phyloP scores from a whole-genome alignment of 2,888 invertebrate species.

The Lepidochrysops patricia region DNA sequence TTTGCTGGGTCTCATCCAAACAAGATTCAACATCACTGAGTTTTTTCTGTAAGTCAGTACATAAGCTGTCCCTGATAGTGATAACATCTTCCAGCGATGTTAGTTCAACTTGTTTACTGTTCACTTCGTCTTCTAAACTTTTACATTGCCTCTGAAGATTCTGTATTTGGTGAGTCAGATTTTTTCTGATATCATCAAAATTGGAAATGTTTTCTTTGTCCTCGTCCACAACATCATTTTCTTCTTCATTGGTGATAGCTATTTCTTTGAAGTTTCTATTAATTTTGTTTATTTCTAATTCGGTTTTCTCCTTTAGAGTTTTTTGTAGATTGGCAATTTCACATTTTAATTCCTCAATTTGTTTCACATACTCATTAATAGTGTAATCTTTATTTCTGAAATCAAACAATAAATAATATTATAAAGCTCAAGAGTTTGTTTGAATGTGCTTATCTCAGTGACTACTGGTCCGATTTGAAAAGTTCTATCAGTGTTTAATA shows the following conservation, averaged over 20 bases:
- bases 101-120: conserved; percentile 56
- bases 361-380: conserved; percentile 55
- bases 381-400: conserved; percentile 63
- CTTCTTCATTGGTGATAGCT: conserved; percentile 24
- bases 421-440: too few relatives aligned
- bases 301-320: conserved; percentile 29
- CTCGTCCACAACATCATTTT: conserved; percentile 15
- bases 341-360: conserved; percentile 59
- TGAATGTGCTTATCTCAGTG: too few relatives aligned
- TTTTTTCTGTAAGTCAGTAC: conserved; percentile 62
- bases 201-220: conserved; percentile 21
- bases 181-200: conserved; percentile 29
- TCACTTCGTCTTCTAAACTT: conserved; percentile 53
- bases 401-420: too few relatives aligned
- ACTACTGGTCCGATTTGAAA: too few relatives aligned
- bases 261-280: conserved; percentile 31
- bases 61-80: conserved; percentile 57
- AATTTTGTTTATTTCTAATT: conserved; percentile 33
- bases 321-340: conserved; percentile 41
- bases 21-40: conserved; percentile 46
- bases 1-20: conserved; percentile 56
- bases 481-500: too few relatives aligned
- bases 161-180: conserved; percentile 39
- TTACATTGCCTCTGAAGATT: conserved; percentile 50
- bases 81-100: conserved; percentile 60